Evolutionary conservation across 2,888 invertebrate genomes (phyloP).

Genomic region (Scrobipalpa atriplicella): DNA sequence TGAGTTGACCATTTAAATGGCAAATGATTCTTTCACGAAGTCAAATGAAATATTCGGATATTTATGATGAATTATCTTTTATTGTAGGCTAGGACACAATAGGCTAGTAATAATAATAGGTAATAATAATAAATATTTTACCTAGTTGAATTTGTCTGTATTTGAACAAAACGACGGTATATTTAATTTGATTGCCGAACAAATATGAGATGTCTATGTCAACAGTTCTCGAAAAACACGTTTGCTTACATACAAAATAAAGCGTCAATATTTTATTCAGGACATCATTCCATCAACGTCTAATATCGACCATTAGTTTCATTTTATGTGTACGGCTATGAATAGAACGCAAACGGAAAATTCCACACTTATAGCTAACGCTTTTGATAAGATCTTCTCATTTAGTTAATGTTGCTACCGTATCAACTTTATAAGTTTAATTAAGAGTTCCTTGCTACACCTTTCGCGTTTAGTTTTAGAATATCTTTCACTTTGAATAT

Average conservation of each 20-base stretch:
- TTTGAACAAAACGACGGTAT: no score
- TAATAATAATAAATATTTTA: no score
- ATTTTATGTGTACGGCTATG: slow-evolving; percentile 30
- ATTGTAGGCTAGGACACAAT: no score
- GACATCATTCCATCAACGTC: not conserved
- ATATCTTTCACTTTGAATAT: not conserved
- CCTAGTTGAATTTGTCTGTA: no score
- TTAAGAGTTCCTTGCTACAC: slow-evolving; percentile 39
- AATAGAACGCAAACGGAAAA: slow-evolving; percentile 32
- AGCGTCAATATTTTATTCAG: not conserved
- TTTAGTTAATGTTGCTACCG: slow-evolving; percentile 42
- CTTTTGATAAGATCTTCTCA: slow-evolving; percentile 43
- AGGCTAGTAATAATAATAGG: no score
- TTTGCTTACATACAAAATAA: not conserved
- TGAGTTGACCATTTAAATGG: no score
- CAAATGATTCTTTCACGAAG: no score
- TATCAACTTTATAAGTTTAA: slow-evolving; percentile 45
- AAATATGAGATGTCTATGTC: no score
- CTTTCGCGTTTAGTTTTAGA: not conserved
- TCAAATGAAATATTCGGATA: no score
- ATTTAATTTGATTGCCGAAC: no score
- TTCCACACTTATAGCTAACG: slow-evolving; percentile 37
- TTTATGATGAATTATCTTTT: no score
- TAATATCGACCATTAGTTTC: not conserved
- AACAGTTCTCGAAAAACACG: not conserved